Conservation (phyloP, 2,113 vertebrate species). For the Percina caprodes region DNA sequence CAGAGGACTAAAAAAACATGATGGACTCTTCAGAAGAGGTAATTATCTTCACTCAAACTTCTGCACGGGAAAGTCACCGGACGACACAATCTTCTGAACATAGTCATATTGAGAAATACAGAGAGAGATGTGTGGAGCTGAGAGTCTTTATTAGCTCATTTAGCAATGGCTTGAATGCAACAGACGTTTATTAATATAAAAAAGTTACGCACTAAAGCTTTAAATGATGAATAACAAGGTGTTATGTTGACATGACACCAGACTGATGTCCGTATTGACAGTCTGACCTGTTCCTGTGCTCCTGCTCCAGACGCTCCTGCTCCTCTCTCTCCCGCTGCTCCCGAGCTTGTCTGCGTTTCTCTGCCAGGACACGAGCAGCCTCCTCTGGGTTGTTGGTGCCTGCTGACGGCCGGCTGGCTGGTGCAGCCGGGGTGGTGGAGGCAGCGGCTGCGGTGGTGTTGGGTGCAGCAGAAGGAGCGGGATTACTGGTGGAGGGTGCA, state of each 20-base stretch:
- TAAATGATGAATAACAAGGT: neutral
- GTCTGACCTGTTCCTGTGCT: constrained; percentile 89
- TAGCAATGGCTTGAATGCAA: too few species aligned
- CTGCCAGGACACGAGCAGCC: constrained; percentile 89
- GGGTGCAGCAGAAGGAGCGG: constrained; percentile 25
- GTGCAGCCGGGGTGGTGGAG: constrained; percentile 34
- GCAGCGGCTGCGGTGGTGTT: neutral
- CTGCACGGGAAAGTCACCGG: too few species aligned
- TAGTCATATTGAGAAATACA: too few species aligned
- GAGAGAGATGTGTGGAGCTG: too few species aligned
- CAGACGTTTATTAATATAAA: too few species aligned
- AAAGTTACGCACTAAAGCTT: too few species aligned
- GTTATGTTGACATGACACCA: neutral
- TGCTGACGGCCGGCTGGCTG: constrained; percentile 83
- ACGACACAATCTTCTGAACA: too few species aligned
- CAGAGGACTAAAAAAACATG: too few species aligned
- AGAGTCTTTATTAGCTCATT: too few species aligned
- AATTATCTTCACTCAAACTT: too few species aligned
- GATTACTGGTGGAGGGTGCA: constrained; percentile 14
- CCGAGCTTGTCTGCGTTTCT: constrained; percentile 93
- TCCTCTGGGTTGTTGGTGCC: constrained; percentile 94
- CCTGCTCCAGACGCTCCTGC: constrained; percentile 90
- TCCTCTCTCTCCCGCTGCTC: constrained; percentile 95
- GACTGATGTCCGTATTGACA: neutral
- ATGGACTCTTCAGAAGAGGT: too few species aligned